These are phyloP conservation scores for Mesorhabditis spiculigera DNA, from an alignment of 2,888 invertebrate genomes.

Conservation along the genomic window DNA sequence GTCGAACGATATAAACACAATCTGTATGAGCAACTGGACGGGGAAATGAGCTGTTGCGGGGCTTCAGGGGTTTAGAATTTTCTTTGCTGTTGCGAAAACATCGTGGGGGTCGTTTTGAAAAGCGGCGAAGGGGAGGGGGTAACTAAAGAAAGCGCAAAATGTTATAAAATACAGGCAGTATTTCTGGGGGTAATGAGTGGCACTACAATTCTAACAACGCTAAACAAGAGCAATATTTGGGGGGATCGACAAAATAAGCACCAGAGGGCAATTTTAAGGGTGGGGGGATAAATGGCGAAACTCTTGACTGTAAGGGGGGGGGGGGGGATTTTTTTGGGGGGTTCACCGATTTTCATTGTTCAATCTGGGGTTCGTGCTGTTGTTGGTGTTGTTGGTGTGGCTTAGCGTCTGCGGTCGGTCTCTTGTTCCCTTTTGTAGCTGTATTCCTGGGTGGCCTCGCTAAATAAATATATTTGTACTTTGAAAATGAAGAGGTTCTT, in stretches of 20 bases:
- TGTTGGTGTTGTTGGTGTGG: not conserved
- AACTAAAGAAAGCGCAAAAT: not conserved
- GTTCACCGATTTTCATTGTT: not conserved
- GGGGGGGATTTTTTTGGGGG: not conserved
- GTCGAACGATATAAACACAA: not conserved
- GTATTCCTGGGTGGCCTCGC: slow-evolving; percentile 52
- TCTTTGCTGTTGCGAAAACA: not conserved
- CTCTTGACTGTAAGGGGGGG: not conserved
- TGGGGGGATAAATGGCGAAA: not conserved
- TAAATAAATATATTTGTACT: slow-evolving; percentile 20
- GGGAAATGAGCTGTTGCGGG: slow-evolving; percentile 5
- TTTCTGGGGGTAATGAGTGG: not conserved
- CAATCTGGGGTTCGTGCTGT: not conserved
- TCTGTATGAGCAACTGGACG: slow-evolving; percentile 2
- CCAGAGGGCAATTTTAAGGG: not conserved
- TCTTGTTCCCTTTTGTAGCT: slow-evolving; percentile 51
- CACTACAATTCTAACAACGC: no score
- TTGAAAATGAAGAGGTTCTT: slow-evolving; percentile 5
- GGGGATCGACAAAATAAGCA: not conserved
- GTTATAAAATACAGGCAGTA: not conserved
- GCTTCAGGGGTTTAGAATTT: not conserved
- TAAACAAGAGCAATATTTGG: not conserved
- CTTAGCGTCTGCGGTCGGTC: slow-evolving; percentile 25
- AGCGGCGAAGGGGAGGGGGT: not conserved
- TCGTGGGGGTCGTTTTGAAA: not conserved